Conservation (phyloP, 2,797 vertebrate species). For the Eptatretus atami region DNA sequence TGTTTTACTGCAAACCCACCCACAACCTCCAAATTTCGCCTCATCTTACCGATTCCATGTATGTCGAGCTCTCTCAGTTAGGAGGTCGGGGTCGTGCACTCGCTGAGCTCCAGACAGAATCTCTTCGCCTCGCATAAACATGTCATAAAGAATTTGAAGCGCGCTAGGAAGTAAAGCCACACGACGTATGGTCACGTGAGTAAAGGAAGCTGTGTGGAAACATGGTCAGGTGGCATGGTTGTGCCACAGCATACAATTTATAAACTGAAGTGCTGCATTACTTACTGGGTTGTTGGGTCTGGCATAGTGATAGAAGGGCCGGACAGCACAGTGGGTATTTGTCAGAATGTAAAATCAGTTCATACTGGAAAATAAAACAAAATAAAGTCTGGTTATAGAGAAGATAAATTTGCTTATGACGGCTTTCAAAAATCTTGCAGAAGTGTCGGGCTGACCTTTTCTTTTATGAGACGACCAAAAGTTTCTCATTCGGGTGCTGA, state of each 20-base stretch:
- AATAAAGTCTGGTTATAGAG: slow-evolving; percentile 10
- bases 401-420: slow-evolving; percentile 6
- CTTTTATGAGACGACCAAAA: slow-evolving; percentile 73
- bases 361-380: slow-evolving; percentile 28
- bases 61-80: slow-evolving; percentile 55
- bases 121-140: slow-evolving; percentile 99
- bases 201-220: background rate
- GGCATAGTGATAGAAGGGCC: slow-evolving; percentile 99
- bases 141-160: slow-evolving; percentile 87
- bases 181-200: background rate
- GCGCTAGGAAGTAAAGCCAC: slow-evolving; percentile 24
- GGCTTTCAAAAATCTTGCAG: slow-evolving; percentile 6
- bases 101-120: slow-evolving; percentile 89
- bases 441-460: slow-evolving; percentile 36
- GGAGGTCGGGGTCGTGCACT: slow-evolving; percentile 56
- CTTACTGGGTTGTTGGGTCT: slow-evolving; percentile 56
- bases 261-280: slow-evolving; percentile 9
- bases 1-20: no score
- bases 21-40: no score
- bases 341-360: slow-evolving; percentile 96
- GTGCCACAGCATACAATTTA: background rate
- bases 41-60: slow-evolving; percentile 45
- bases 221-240: no score
- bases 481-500: slow-evolving; percentile 88
- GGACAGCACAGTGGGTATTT: slow-evolving; percentile 83